Base-by-base conservation (phyloP, 92 coral and sea anemone genomes). In the Phenganax stokvisi region DNA sequence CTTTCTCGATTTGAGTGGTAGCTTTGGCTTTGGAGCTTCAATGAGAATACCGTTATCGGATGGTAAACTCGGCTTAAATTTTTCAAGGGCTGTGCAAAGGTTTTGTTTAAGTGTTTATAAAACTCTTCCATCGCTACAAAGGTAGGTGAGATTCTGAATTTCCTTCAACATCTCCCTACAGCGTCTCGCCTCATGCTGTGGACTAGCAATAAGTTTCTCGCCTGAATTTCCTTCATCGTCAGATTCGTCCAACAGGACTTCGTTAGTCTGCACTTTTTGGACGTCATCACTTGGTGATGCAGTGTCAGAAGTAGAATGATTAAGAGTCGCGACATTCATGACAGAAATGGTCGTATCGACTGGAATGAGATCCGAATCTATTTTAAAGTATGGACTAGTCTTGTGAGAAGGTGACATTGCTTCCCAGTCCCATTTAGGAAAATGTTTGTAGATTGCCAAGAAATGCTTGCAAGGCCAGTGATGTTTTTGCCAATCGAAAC, bases 391-490 rank as follows among this genome's bases (percentile, higher is more conserved):
- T 77, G 74, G 74, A 51, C 82, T 85, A 28, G 57, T 15, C 30
- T 67, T 85, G 54, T 85, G 78, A n/a, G 31, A 7, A 51, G 67
- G 30, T 0, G 87, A 67, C 74, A 85, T 52, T 71, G 44, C 37
- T 31, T 85, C 67, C 84, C n/a, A n/a, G n/a, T n/a, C n/a, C n/a
- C n/a, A n/a, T n/a, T n/a, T n/a, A n/a, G n/a, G 76, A 70, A 78
- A 51, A 54, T 76, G 57, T 12, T 79, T 78, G 67, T 70, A 85
- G 68, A 85, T 73, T 10, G 87, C 80, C 52, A 85, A 27, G 58
- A 85, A 85, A 63, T 85, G 68, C 62, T 85, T 85, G 69, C 84
- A 59, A 30, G 84, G 84, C 80, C 80, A 85, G 52, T 79, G 87
- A 29, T 79, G 75, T 70, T 27, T 85, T 60, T 79, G 81, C 84